These are phyloP conservation scores for Phaenicophaeus curvirostris DNA, from an alignment of 2,797 vertebrate genomes.

Conservation along the genomic window DNA sequence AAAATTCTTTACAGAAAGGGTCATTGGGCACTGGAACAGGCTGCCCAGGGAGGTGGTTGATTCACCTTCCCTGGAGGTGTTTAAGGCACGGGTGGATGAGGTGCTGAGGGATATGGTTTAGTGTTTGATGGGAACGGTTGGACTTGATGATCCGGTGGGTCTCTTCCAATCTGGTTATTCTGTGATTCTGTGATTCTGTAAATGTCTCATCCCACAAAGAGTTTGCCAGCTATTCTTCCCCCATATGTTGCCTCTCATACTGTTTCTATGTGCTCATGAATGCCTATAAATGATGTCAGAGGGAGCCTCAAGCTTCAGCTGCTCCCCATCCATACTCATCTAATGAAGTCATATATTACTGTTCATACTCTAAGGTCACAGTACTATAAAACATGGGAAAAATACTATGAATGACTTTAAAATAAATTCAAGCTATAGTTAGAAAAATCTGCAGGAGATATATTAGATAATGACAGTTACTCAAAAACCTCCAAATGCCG, in stretches of 20 bases:
- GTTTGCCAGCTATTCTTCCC: background rate
- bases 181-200: too few relatives aligned
- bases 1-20: too few relatives aligned
- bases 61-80: too few relatives aligned
- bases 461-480: background rate
- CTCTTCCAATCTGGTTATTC: too few relatives aligned
- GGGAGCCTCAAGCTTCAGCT: background rate
- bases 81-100: too few relatives aligned
- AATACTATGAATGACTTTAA: background rate
- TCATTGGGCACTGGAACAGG: too few relatives aligned
- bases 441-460: background rate
- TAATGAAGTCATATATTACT: background rate
- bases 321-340: background rate
- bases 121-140: too few relatives aligned
- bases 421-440: background rate
- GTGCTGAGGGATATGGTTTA: too few relatives aligned
- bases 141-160: too few relatives aligned
- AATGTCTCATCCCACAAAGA: background rate
- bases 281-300: background rate
- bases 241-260: accelerated
- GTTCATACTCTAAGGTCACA: background rate
- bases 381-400: background rate
- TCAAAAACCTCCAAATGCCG: background rate
- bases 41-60: too few relatives aligned
- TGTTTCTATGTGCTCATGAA: background rate